phyloP scores from a whole-genome alignment of 2,888 invertebrate species.

The Junonia oenone region DNA sequence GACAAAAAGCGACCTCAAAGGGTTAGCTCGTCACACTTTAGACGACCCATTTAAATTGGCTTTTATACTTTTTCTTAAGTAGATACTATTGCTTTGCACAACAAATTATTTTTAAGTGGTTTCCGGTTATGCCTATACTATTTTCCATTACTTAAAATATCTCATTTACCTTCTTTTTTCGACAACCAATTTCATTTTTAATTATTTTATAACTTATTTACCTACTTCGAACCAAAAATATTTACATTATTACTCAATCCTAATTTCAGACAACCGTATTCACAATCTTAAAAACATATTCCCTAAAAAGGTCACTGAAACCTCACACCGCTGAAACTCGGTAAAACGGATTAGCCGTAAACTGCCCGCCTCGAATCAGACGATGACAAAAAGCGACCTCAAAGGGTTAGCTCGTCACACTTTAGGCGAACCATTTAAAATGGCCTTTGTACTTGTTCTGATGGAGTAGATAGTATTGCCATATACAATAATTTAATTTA shows the following conservation, averaged over 20 bases:
- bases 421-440: conserved; percentile 7
- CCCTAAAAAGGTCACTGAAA: neutral
- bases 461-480: neutral
- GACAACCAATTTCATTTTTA: no score
- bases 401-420: conserved; percentile 5
- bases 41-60: conserved; percentile 9
- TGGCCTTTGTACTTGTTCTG: conserved; percentile 1
- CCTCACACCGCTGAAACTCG: neutral
- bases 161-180: no score
- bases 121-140: no score
- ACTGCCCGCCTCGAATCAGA: conserved; percentile 12
- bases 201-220: no score
- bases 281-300: no score
- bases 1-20: conserved; percentile 8
- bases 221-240: no score
- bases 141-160: no score
- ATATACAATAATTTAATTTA: no score
- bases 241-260: no score
- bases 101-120: no score
- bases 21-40: conserved; percentile 4
- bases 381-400: conserved; percentile 7
- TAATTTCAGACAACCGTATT: no score
- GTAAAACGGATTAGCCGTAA: conserved; percentile 10
- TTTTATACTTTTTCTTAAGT: neutral
- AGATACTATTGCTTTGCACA: neutral